Evolutionary conservation across 1,140 invertebrate genomes (phyloP).

Genomic region (Macrostomum lignano): DNA sequence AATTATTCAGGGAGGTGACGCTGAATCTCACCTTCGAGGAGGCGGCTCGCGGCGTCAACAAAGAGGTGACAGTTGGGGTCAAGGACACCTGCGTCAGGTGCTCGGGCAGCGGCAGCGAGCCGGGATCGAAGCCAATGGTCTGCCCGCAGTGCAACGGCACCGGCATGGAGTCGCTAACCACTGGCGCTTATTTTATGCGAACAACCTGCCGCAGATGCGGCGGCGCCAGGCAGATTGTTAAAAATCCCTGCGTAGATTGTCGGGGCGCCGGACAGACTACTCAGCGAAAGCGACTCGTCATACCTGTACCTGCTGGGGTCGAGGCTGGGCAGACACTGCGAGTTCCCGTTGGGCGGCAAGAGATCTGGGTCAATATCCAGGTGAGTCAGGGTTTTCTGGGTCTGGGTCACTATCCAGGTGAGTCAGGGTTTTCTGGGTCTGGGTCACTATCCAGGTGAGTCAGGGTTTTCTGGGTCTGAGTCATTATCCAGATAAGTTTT

Average conservation of each 20-base stretch:
- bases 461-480: too few relatives aligned
- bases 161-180: slow-evolving; percentile 32
- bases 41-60: slow-evolving; percentile 75
- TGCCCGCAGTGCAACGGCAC: slow-evolving; percentile 3
- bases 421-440: too few relatives aligned
- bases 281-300: too few relatives aligned
- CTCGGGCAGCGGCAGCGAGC: slow-evolving; percentile 38
- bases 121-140: not conserved
- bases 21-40: slow-evolving; percentile 73
- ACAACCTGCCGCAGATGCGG: slow-evolving; percentile 72
- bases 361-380: too few relatives aligned
- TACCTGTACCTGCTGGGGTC: slow-evolving; percentile 37
- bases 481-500: too few relatives aligned
- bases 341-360: slow-evolving; percentile 36
- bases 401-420: too few relatives aligned
- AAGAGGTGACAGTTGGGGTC: slow-evolving; percentile 64
- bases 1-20: slow-evolving; percentile 44
- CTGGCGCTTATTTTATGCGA: slow-evolving; percentile 75
- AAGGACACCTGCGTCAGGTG: slow-evolving; percentile 72
- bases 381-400: too few relatives aligned
- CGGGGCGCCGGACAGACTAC: too few relatives aligned
- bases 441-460: too few relatives aligned
- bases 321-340: slow-evolving; percentile 81
- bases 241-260: slow-evolving; percentile 65
- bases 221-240: slow-evolving; percentile 55